phyloP scores from a whole-genome alignment of 1,140 invertebrate genomes.

The Hesperophylax magnus region DNA sequence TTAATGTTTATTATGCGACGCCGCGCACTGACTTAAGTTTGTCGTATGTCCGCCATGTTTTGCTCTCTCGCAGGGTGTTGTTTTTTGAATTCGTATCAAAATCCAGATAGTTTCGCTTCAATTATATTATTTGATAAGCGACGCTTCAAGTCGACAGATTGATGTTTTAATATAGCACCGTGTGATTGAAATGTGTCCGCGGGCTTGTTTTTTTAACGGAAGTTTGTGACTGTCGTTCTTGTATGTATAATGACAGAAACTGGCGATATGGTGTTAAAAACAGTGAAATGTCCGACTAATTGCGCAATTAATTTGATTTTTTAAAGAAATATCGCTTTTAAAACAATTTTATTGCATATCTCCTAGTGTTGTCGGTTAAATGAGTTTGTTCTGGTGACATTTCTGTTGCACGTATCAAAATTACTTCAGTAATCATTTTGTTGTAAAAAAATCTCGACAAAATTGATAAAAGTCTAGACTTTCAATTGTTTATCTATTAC shows the following conservation, averaged over 20 bases:
- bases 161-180: background rate
- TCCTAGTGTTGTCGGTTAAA: background rate
- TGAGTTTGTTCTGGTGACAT: slow-evolving; percentile 34
- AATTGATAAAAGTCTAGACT: too few relatives aligned
- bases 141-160: background rate
- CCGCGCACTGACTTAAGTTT: slow-evolving; percentile 67
- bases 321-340: background rate
- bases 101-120: slow-evolving; percentile 7
- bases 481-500: too few relatives aligned
- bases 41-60: slow-evolving; percentile 69
- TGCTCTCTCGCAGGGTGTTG: slow-evolving; percentile 47
- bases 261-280: slow-evolving; percentile 22
- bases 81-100: slow-evolving; percentile 43
- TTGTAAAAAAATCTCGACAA: too few relatives aligned
- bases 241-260: slow-evolving; percentile 23
- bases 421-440: too few relatives aligned
- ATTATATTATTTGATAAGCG: slow-evolving; percentile 13
- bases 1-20: slow-evolving; percentile 62
- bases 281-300: slow-evolving; percentile 10
- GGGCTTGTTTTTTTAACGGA: background rate
- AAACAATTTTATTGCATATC: background rate
- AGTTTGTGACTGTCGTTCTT: background rate
- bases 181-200: background rate
- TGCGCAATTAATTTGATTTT: background rate
- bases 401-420: slow-evolving; percentile 7